These are phyloP conservation scores for Pammene fasciana DNA, from an alignment of 2,888 invertebrate species.

Conservation along the genomic window DNA sequence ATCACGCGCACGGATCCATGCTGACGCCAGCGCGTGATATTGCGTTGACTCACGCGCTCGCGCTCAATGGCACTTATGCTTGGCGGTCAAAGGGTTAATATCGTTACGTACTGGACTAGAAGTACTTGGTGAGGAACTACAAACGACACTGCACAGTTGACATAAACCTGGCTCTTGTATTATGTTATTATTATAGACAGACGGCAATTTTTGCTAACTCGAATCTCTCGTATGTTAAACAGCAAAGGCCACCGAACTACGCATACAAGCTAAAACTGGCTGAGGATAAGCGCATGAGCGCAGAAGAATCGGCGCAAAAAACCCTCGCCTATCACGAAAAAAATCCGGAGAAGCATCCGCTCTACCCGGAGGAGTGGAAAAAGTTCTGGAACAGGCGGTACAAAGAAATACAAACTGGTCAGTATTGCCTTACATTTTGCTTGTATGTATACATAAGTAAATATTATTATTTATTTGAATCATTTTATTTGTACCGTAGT, in stretches of 20 bases:
- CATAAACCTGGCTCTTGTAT: no score
- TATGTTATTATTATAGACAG: no score
- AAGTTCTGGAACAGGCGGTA: conserved; percentile 93
- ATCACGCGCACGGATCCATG: no score
- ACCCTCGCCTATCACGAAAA: conserved; percentile 89
- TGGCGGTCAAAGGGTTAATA: no score
- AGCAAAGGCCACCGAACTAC: conserved; percentile 58
- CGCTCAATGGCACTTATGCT: no score
- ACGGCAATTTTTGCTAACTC: background rate
- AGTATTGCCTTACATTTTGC: conserved; percentile 33
- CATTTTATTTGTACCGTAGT: no score
- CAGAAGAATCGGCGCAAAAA: conserved; percentile 85
- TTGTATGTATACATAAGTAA: background rate
- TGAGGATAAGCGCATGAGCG: conserved; percentile 70
- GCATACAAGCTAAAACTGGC: conserved; percentile 82
- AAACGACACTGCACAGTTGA: no score
- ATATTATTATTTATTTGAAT: background rate
- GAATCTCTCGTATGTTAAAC: background rate
- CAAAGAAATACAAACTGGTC: conserved; percentile 88
- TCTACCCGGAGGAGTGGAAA: conserved; percentile 95
- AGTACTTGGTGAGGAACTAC: no score
- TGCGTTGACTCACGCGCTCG: no score
- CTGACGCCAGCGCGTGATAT: no score
- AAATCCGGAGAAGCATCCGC: conserved; percentile 94
- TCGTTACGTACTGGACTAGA: no score